phyloP scores from a whole-genome alignment of 2,888 invertebrate species.

The Cheilosia vernalis region DNA sequence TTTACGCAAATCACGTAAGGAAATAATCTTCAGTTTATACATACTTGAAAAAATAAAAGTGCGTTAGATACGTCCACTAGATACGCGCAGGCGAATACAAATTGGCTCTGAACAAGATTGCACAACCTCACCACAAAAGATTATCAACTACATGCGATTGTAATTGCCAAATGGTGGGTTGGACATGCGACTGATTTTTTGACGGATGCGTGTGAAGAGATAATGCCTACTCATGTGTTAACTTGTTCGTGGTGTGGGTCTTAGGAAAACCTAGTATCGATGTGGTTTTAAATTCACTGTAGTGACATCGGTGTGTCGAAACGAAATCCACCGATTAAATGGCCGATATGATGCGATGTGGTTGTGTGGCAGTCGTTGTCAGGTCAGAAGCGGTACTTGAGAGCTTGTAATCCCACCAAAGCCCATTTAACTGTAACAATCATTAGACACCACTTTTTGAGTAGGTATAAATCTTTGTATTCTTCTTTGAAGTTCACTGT shows the following conservation, averaged over 20 bases:
- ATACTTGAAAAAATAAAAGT: conserved; percentile 11
- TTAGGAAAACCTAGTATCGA: neutral
- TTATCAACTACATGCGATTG: conserved; percentile 14
- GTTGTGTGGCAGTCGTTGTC: neutral
- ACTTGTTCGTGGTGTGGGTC: conserved; percentile 18
- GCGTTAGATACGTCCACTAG: conserved; percentile 43
- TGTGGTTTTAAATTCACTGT: neutral
- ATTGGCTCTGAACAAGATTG: conserved; percentile 25
- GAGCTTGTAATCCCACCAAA: conserved; percentile 43
- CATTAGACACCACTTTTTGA: conserved; percentile 41
- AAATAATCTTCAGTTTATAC: conserved; percentile 9
- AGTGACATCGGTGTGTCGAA: conserved; percentile 18
- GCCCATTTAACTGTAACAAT: conserved; percentile 61
- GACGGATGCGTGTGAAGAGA: conserved; percentile 8
- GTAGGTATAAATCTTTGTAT: conserved; percentile 5
- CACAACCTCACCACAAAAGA: conserved; percentile 27
- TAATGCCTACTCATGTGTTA: neutral
- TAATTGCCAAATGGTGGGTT: conserved; percentile 40
- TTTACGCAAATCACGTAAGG: conserved; percentile 59
- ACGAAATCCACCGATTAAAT: conserved; percentile 19
- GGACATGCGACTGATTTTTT: conserved; percentile 13
- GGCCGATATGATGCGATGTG: conserved; percentile 14
- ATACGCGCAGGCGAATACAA: conserved; percentile 4
- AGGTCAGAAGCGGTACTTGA: conserved; percentile 50
- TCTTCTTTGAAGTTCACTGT: conserved; percentile 29